A percentile compares a stretch with the other conserved stretches of the same genome.
Conservation (phyloP, 2,888 invertebrate genomes). For the Monoplex corrugatus region DNA sequence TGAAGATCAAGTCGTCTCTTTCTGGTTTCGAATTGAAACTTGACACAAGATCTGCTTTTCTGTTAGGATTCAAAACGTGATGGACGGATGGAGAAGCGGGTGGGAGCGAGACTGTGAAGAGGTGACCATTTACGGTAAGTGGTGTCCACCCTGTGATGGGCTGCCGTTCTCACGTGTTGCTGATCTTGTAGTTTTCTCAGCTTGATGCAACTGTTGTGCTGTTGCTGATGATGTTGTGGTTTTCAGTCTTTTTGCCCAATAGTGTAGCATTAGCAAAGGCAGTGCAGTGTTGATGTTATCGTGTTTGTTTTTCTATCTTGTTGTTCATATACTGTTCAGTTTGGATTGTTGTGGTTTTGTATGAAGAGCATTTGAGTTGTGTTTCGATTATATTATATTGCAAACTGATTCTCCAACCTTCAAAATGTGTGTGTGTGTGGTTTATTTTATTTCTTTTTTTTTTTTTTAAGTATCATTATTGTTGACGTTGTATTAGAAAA, state of each 20-base stretch:
- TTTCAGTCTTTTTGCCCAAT: background rate
- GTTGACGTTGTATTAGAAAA: too few relatives aligned
- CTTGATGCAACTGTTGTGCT: background rate
- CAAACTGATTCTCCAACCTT: background rate
- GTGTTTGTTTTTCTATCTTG: background rate
- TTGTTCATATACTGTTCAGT: background rate
- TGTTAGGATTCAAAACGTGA: slow-evolving; percentile 38
- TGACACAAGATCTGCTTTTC: background rate
- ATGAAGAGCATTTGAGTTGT: background rate
- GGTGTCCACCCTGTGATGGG: background rate
- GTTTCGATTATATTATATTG: background rate
- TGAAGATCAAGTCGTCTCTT: too few relatives aligned
- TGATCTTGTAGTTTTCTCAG: background rate
- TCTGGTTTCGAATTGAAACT: too few relatives aligned
- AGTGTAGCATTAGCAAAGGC: background rate
- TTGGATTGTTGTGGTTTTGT: too few relatives aligned
- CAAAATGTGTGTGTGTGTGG: background rate
- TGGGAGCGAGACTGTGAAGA: slow-evolving; percentile 60
- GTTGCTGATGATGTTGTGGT: background rate
- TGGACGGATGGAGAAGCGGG: slow-evolving; percentile 34
- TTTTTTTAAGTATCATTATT: background rate
- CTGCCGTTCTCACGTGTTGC: slow-evolving; percentile 7
- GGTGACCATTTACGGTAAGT: slow-evolving; percentile 61
- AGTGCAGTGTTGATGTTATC: background rate
- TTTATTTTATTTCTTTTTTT: background rate